Evolutionary conservation across 35 echinoderm and acorn worm genomes (phyloP), one percentile per base, ranked within the genome.

Genomic region (Ophioderma brevispina): DNA sequence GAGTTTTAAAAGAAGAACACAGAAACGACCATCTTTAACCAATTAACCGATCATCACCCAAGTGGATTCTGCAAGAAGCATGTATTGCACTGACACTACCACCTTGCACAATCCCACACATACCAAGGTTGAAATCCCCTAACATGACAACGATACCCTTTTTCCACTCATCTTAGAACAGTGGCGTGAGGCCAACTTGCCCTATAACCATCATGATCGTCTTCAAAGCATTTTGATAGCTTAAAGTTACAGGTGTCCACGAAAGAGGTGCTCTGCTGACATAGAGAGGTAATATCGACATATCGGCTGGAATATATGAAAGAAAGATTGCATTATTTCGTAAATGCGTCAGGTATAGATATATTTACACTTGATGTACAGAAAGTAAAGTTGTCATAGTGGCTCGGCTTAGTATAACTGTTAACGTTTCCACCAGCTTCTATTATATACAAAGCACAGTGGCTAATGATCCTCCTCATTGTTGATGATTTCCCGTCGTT

Each of bases 261-360:
- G 56, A 63, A 64, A 94, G 89, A 4, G 92, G 92, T 0, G 79
- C 75, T 38, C 86, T 82, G 33, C 81, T 52, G 3, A 86, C 87
- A 41, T 89, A 94, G 31, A 94, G 23, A 86, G 88, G 88, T 18
- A 94, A 33, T 13, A 94, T 33, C 43, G 88, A 89, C 30, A 86
- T 86, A 32, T 94, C 92, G 46, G 86, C 92, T 94, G 86, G n/a
- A n/a, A n/a, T n/a, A n/a, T n/a, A n/a, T n/a, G n/a, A n/a, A n/a
- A n/a, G n/a, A n/a, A n/a, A n/a, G n/a, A n/a, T n/a, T n/a, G n/a
- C n/a, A n/a, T n/a, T n/a, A n/a, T n/a, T n/a, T n/a, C n/a, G n/a
- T n/a, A n/a, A n/a, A n/a, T n/a, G n/a, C n/a, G n/a, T n/a, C n/a
- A n/a, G n/a, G n/a, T n/a, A n/a, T n/a, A n/a, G n/a, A n/a, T n/a